phyloP scores from a whole-genome alignment of 2,888 invertebrate genomes.

The Automeris io region DNA sequence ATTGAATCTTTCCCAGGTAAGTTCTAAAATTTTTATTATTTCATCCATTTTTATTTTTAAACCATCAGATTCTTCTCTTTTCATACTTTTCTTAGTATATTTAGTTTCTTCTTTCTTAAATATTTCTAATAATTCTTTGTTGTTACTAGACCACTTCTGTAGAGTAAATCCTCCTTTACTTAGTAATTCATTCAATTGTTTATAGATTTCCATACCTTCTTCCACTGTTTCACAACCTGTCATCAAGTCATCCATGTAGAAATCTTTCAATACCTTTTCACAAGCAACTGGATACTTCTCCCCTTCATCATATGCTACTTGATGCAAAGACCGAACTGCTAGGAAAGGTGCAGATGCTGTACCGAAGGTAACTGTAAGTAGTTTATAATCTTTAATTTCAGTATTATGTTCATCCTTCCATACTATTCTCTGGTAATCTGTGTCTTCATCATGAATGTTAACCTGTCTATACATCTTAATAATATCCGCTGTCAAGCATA shows the following conservation, averaged over 20 bases:
- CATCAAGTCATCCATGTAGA: conserved; percentile 8
- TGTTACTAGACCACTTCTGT: conserved; percentile 7
- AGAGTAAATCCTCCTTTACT: conserved; percentile 1
- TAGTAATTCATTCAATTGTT: conserved; percentile 8
- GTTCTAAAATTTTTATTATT: conserved; percentile 4
- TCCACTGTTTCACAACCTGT: conserved; percentile 6
- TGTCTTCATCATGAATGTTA: too few relatives aligned
- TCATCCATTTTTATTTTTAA: conserved; percentile 8
- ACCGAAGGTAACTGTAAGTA: too few relatives aligned
- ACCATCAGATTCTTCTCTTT: neutral
- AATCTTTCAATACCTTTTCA: too few relatives aligned
- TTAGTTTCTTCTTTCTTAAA: neutral
- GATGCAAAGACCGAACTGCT: too few relatives aligned
- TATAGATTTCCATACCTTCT: conserved; percentile 3
- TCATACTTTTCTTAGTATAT: neutral
- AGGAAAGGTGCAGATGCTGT: too few relatives aligned
- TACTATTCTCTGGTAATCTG: too few relatives aligned
- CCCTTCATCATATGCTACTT: too few relatives aligned
- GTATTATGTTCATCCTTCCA: too few relatives aligned
- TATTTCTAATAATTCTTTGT: neutral
- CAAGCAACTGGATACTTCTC: too few relatives aligned
- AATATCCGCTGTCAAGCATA: too few relatives aligned
- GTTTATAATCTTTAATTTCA: too few relatives aligned
- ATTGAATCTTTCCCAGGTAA: conserved; percentile 1
- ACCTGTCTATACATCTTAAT: too few relatives aligned